Base-by-base conservation (phyloP, 2,113 vertebrate species). In the Hiodon tergisus region DNA sequence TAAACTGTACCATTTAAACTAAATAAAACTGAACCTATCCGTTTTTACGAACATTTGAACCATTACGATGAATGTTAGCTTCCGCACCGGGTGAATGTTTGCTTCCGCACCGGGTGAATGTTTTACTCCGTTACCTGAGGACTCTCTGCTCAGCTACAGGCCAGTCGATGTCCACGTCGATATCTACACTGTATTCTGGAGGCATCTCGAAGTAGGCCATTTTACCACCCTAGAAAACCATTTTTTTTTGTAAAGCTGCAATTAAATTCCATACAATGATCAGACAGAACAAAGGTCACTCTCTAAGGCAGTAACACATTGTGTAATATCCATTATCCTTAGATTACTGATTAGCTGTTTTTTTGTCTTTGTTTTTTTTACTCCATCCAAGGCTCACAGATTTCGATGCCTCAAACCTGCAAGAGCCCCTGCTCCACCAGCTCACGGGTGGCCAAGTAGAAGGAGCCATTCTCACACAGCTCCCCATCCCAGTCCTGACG, bases 131-230 rank as follows among this genome's bases (percentile, higher is more conserved):
- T 88, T 83, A 98, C 97, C 94, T 94, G 82, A 95, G 84, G 0
- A 98, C 95, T 80, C 96, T 93, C 78, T 98, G 97, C 16, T 98
- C 97, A 2, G 97, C 97, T 74, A 98, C 95, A 1, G 97, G 97
- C 96, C 97, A 99, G 67, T 99, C 97, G 53, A 98, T 95, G 80
- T 98, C 97, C 70, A 96, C 89, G 13, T 99, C 97, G 5, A 98
- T 99, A 82, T 99, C 97, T 81, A 98, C 93, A 6, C 97, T 99
- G 84, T 94, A 89, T 80, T 98, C 92, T 0, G 95, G 92, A 7
- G 74, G 58, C 96, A 99, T 99, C 90, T 99, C 97, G 3, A 92
- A 98, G 85, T 98, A 99, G 0, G 86, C 83, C 2, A 93, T 85
- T 80, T 93, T 96, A 5, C 94, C 95, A 55, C 94, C 94, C 97